Base-by-base conservation (phyloP, 2,888 invertebrate genomes). In the Leptogaster cylindrica region DNA sequence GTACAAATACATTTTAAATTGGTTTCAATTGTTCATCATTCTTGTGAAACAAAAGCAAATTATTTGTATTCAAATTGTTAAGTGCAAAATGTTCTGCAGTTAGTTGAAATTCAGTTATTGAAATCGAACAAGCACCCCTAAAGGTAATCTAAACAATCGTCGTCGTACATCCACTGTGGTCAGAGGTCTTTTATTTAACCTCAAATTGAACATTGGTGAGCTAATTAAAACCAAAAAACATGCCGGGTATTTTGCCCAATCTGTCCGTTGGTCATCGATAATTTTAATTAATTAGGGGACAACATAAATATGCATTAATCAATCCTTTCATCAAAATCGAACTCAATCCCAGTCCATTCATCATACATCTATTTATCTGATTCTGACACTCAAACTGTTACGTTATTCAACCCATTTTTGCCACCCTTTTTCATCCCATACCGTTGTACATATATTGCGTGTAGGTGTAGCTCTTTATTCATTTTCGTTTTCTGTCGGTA, bases 281-380 rank as follows among this genome's bases (percentile, higher is more conserved):
- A 55, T 55, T 55, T 55, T 55, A 55, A 55, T 55, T 55, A 55
- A 55, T 55, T 55, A 36, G 55, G 33, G 36, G 39, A 55, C 39
- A 55, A 55, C 55, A 36, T 55, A 55, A 55, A 39, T 36, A 55
- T 55, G 55, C 55, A 55, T 55, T 55, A 55, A 55, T 55, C 55
- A 55, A 39, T 28, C 55, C 41, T 55, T 55, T 55, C 55, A 55
- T 55, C 55, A 55, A 55, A 55, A 16, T 55, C 27, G 50, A 27
- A 50, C 50, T 46, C 23, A 23, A 12, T 25, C 46, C 39, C 23
- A 8, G 4, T 23, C 23, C 23, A 2, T 20, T 16, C 23, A 20
- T 18, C 12, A 4, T 4, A 7, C 4, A 12, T 20, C 55, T 55
- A 55, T 55, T 55, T 55, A 55, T 20, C 46, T 25, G n/a, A 25